Base-by-base conservation (phyloP, 2,113 vertebrate species). In the Cyphomyrus discorhynchus region DNA sequence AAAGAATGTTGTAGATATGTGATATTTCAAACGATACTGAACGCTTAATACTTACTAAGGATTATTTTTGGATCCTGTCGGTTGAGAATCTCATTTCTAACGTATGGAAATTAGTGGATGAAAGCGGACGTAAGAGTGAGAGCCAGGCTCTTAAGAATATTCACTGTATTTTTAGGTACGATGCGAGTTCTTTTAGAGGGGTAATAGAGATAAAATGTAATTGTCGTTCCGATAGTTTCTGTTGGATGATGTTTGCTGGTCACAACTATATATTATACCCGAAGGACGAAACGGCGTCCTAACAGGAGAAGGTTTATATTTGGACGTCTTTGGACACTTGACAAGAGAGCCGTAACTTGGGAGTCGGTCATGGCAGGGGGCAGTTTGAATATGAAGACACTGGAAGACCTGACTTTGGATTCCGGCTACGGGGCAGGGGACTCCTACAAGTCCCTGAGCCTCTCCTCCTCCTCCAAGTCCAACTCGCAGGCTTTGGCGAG, bases 351-450 rank as follows among this genome's bases (percentile, higher is more conserved):
- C 53, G 31, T 19, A 52, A 58, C 27, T 5, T 6, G n/a, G 62
- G 11, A 31, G 89, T 11, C 42, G 50, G 89, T 94, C 94, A 98
- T 98, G 97, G 96, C 97, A 92, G 96, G 96, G 90, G 95, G 95
- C 94, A 96, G 94, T 92, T 92, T 96, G 9, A 95, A 96, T 62
- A 91, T 97, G 93, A 98, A 97, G 94, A 96, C 96, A 84, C 93
- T 97, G 94, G 97, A 98, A 94, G 97, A 97, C 93, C 93, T 99
- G 91, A 98, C 97, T 89, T 90, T 98, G 95, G 98, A 99, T 93
- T 97, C 97, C 80, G 98, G 97, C 52, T 98, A 97, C 95, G 97
- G 96, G 89, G 96, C 97, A 90, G 97, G 95, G 74, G 97, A 97
- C 90, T 97, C 96, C 46, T 97, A 96, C 93, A 94, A 95, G 89